Evolutionary conservation across 2,888 invertebrate genomes (phyloP).

Genomic region (Hofmannophila pseudospretella): DNA sequence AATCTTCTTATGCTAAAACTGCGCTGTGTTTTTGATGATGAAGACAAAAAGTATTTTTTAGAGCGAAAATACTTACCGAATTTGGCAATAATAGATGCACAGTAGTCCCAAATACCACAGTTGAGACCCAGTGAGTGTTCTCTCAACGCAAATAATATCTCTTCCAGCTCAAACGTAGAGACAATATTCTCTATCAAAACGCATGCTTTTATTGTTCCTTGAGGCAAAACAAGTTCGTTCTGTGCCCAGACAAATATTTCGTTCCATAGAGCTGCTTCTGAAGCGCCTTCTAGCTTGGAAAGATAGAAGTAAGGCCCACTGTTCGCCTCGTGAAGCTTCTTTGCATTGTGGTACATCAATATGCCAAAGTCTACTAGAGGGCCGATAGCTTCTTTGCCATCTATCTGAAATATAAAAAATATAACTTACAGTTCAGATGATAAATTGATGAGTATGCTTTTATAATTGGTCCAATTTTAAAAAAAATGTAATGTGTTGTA

Average conservation of each 20-base stretch:
- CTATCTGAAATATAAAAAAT: slow-evolving; percentile 51
- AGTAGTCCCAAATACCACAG: slow-evolving; percentile 87
- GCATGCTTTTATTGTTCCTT: slow-evolving; percentile 82
- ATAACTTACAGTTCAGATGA: too few species aligned
- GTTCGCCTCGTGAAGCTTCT: slow-evolving; percentile 66
- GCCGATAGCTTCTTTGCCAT: slow-evolving; percentile 80
- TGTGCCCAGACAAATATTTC: slow-evolving; percentile 82
- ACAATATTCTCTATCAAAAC: slow-evolving; percentile 85
- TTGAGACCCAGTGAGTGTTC: slow-evolving; percentile 84
- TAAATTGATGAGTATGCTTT: too few species aligned
- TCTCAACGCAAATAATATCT: slow-evolving; percentile 80
- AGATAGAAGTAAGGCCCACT: slow-evolving; percentile 84
- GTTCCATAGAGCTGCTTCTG: slow-evolving; percentile 83
- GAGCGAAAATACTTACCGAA: slow-evolving; percentile 73
- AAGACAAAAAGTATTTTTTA: too few species aligned
- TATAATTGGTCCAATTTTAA: too few species aligned
- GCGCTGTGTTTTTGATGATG: too few species aligned
- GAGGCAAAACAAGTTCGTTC: slow-evolving; percentile 70
- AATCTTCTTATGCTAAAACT: too few species aligned
- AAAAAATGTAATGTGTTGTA: too few species aligned
- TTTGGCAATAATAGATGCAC: slow-evolving; percentile 81
- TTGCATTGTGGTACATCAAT: slow-evolving; percentile 81
- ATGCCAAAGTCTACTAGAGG: slow-evolving; percentile 84
- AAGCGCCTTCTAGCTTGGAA: slow-evolving; percentile 82
- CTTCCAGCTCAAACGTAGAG: slow-evolving; percentile 82